phyloP scores from a whole-genome alignment of 2,797 vertebrate species.

The Helicolenus hilgendorfi region DNA sequence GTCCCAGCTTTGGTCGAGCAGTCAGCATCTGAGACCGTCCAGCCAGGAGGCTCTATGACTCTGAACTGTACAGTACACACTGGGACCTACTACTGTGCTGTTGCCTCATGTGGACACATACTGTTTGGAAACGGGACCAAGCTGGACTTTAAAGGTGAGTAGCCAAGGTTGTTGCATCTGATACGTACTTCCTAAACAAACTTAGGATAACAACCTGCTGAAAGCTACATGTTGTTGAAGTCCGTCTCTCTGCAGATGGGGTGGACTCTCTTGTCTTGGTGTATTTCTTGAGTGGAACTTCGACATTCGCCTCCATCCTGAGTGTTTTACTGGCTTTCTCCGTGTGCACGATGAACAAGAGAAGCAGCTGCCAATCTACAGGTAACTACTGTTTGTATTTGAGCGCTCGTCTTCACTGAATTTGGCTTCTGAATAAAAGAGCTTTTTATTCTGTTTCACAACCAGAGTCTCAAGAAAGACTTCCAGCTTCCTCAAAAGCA shows the following conservation, averaged over 20 bases:
- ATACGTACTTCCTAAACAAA: background rate
- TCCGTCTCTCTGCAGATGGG: background rate
- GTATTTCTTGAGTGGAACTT: constrained; percentile 21
- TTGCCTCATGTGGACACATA: constrained; percentile 65
- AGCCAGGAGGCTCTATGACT: constrained; percentile 51
- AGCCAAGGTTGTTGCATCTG: background rate
- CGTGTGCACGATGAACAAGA: constrained; percentile 1
- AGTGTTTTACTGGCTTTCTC: constrained; percentile 8
- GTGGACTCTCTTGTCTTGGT: background rate
- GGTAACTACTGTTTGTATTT: background rate
- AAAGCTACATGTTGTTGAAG: background rate
- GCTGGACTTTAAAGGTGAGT: background rate
- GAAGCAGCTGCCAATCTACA: background rate
- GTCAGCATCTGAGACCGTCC: constrained; percentile 16
- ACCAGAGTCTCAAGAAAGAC: background rate
- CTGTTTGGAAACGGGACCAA: constrained; percentile 54
- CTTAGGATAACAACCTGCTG: background rate
- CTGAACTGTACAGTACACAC: constrained; percentile 15
- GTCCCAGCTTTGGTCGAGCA: constrained; percentile 22
- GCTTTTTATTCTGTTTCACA: background rate
- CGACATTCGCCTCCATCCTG: constrained; percentile 22
- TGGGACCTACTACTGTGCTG: constrained; percentile 74
- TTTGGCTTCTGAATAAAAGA: background rate
- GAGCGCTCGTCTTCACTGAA: too few relatives aligned
- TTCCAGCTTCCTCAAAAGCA: background rate